Conservation (phyloP, 2,888 invertebrate genomes). For the Sicus ferrugineus region DNA sequence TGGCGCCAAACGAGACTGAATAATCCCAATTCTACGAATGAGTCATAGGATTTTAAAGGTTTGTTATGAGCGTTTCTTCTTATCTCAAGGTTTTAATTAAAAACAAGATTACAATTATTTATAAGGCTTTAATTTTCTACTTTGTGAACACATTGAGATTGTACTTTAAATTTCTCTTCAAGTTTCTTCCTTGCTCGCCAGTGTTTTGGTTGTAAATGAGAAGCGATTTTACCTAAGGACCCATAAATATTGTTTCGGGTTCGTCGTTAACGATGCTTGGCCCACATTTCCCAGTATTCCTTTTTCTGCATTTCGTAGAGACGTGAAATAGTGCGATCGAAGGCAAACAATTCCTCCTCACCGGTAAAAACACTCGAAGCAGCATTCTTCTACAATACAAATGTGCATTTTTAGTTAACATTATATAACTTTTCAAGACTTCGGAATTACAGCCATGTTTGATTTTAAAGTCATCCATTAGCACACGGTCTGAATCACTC, state of each 20-base stretch:
- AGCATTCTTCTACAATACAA: constrained; percentile 71
- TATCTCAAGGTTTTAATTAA: background rate
- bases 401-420: background rate
- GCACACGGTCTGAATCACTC: constrained; percentile 80
- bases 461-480: constrained; percentile 96
- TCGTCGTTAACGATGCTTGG: constrained; percentile 63
- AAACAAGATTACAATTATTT: too few relatives aligned
- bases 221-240: too few relatives aligned
- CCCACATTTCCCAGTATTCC: constrained; percentile 91
- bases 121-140: too few relatives aligned
- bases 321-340: constrained; percentile 91
- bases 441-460: constrained; percentile 71
- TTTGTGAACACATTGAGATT: too few relatives aligned
- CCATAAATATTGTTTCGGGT: too few relatives aligned
- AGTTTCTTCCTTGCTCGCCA: too few relatives aligned
- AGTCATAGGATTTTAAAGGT: constrained; percentile 86
- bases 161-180: too few relatives aligned
- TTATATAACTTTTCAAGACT: background rate
- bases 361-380: constrained; percentile 94
- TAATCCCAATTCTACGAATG: constrained; percentile 90
- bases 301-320: constrained; percentile 95
- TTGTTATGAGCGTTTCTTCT: constrained; percentile 33
- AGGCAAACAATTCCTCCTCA: constrained; percentile 97
- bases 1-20: constrained; percentile 97
- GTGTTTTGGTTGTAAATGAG: too few relatives aligned